Percentiles rank a stretch among this genome's conserved stretches.
Evolutionary conservation across 1,140 invertebrate species (phyloP).

Genomic region (Trichoplusia ni): DNA sequence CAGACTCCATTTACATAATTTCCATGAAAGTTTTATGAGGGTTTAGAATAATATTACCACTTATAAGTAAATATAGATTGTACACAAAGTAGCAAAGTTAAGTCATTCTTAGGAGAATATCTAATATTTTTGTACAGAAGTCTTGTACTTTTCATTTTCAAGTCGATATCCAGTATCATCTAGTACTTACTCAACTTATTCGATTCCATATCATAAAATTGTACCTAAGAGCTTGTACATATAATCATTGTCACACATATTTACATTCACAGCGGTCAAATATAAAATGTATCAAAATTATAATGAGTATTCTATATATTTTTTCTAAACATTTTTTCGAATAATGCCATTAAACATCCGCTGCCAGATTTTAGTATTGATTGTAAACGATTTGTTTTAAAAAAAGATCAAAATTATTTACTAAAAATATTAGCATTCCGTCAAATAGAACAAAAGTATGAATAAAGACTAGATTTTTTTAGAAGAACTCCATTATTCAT

Average conservation of each 20-base stretch:
- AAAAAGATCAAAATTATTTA: background rate
- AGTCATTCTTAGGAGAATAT: slow-evolving; percentile 46
- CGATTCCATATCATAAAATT: slow-evolving; percentile 71
- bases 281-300: slow-evolving; percentile 27
- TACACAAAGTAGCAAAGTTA: slow-evolving; percentile 21
- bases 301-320: slow-evolving; percentile 50
- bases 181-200: slow-evolving; percentile 61
- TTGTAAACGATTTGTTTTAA: background rate
- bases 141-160: slow-evolving; percentile 21
- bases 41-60: background rate
- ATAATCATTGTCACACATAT: slow-evolving; percentile 46
- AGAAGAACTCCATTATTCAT: background rate
- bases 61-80: slow-evolving; percentile 14
- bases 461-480: background rate
- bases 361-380: slow-evolving; percentile 31
- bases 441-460: background rate
- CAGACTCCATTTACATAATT: background rate
- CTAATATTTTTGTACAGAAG: slow-evolving; percentile 77
- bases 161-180: slow-evolving; percentile 51
- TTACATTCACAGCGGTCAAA: slow-evolving; percentile 37
- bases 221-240: slow-evolving; percentile 68
- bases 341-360: slow-evolving; percentile 43
- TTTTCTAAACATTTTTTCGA: slow-evolving; percentile 72
- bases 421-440: background rate
- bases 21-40: slow-evolving; percentile 13